These are phyloP conservation scores for Rhodophaea formosa DNA, from an alignment of 2,888 invertebrate genomes.

Conservation along the genomic window DNA sequence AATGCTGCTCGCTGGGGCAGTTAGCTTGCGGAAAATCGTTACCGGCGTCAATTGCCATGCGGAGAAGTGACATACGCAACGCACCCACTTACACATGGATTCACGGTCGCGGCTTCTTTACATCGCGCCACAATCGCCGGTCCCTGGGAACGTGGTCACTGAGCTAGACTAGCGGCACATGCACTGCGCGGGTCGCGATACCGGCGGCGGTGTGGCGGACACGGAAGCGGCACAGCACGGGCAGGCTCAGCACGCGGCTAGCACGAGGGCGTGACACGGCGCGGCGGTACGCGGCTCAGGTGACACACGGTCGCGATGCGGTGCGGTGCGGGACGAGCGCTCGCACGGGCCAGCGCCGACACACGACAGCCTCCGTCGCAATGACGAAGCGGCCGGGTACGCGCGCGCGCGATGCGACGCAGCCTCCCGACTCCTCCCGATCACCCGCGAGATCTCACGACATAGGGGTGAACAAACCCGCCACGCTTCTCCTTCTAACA, in stretches of 20 bases:
- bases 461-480: constrained; percentile 76
- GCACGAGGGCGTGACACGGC: constrained; percentile 46
- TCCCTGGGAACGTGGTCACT: constrained; percentile 84
- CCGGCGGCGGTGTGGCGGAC: constrained; percentile 26
- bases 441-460: constrained; percentile 62
- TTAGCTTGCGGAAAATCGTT: constrained; percentile 61
- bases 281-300: constrained; percentile 42
- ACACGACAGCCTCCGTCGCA: constrained; percentile 79
- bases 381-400: constrained; percentile 80
- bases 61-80: constrained; percentile 59
- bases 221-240: constrained; percentile 29
- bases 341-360: constrained; percentile 76
- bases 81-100: constrained; percentile 78
- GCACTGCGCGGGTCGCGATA: constrained; percentile 72
- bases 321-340: constrained; percentile 61
- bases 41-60: constrained; percentile 59
- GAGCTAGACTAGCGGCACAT: constrained; percentile 79
- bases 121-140: constrained; percentile 84
- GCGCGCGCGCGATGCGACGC: constrained; percentile 76
- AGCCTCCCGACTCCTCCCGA: constrained; percentile 72
- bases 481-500: constrained; percentile 76
- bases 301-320: constrained; percentile 50
- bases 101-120: constrained; percentile 73
- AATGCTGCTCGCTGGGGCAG: constrained; percentile 49
- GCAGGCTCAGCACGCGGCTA: constrained; percentile 36